These are phyloP conservation scores for Aethes cnicana DNA, from an alignment of 2,888 invertebrate species.

Conservation along the genomic window DNA sequence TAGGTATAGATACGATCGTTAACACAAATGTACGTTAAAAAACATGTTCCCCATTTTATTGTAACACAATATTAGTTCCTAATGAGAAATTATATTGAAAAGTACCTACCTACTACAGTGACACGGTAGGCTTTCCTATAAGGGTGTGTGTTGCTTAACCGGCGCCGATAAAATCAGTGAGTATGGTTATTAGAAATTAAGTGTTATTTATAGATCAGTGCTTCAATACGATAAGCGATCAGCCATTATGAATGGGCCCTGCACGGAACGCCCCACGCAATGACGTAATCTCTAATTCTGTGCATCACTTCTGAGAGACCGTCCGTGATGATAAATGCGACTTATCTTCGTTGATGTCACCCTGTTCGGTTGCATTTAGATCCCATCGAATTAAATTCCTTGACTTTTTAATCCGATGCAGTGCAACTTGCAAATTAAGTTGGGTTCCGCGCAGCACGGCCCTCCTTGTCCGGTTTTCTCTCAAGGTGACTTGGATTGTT, in stretches of 20 bases:
- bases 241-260: conserved; percentile 37
- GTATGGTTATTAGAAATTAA: conserved; percentile 7
- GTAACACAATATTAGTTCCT: not conserved
- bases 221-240: conserved; percentile 55
- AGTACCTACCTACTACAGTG: not conserved
- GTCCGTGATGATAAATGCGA: conserved; percentile 2
- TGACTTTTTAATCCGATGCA: not conserved
- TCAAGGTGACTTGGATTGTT: no score
- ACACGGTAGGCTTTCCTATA: not conserved
- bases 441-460: no score
- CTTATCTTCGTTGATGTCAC: conserved; percentile 20
- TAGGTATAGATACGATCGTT: no score
- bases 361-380: conserved; percentile 1
- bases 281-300: conserved; percentile 20
- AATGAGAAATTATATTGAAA: conserved; percentile 1
- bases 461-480: no score
- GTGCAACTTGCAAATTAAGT: not conserved
- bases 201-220: conserved; percentile 52
- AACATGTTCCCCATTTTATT: not conserved
- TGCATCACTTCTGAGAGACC: not conserved
- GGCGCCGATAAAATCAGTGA: conserved; percentile 1
- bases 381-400: not conserved
- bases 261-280: conserved; percentile 24
- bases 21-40: not conserved
- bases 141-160: conserved; percentile 6